phyloP scores from a whole-genome alignment of 2,888 invertebrate genomes.

The Hedychridium roseum region DNA sequence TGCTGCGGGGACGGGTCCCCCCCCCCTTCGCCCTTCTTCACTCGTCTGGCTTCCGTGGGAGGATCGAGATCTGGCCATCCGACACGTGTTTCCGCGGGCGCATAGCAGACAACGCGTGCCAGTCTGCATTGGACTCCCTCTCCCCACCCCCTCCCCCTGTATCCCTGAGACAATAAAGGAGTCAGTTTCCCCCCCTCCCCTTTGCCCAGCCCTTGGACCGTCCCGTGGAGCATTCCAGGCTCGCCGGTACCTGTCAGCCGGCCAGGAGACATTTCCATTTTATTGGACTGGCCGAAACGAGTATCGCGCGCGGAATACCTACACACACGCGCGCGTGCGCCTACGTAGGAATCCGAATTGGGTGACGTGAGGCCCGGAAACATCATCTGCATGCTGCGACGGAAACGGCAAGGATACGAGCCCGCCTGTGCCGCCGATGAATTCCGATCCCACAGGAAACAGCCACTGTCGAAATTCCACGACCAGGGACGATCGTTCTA shows the following conservation, averaged over 20 bases:
- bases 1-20: too few species aligned
- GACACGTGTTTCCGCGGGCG: slow-evolving; percentile 32
- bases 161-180: slow-evolving; percentile 42
- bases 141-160: too few species aligned
- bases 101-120: slow-evolving; percentile 38
- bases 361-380: slow-evolving; percentile 44
- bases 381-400: slow-evolving; percentile 51
- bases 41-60: too few species aligned
- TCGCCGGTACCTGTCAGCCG: slow-evolving; percentile 44
- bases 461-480: too few species aligned
- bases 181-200: slow-evolving; percentile 4
- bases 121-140: slow-evolving; percentile 25
- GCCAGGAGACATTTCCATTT: slow-evolving; percentile 60
- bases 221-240: too few species aligned
- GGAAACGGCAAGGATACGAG: too few species aligned
- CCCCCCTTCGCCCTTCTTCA: too few species aligned
- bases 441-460: too few species aligned
- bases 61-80: too few species aligned
- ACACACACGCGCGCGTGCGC: slow-evolving; percentile 32
- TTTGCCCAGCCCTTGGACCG: too few species aligned
- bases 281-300: slow-evolving; percentile 55
- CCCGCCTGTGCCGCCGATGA: too few species aligned
- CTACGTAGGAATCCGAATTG: slow-evolving; percentile 58
- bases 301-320: slow-evolving; percentile 34
- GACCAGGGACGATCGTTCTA: too few species aligned